Percentiles rank a stretch among this genome's conserved stretches.
Evolutionary conservation across 2,888 invertebrate genomes (phyloP).

Genomic region (Acrobasis consociella): DNA sequence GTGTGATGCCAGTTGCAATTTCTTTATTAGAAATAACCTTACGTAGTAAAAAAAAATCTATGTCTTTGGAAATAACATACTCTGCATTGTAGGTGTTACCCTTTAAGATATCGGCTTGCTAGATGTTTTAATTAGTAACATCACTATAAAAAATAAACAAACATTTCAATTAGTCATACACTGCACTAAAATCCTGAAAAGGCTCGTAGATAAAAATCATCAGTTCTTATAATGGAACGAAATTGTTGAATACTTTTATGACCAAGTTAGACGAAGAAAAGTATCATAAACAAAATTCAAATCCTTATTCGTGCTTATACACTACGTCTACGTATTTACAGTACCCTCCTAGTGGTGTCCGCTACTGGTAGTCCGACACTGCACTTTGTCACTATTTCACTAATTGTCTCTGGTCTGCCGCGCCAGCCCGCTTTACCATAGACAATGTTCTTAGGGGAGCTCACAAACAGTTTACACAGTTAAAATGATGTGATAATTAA

Average conservation of each 20-base stretch:
- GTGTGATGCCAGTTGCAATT: too few species aligned
- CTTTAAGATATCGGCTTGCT: too few species aligned
- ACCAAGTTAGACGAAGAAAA: slow-evolving; percentile 40
- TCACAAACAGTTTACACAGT: slow-evolving; percentile 20
- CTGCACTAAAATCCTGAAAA: too few species aligned
- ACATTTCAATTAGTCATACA: too few species aligned
- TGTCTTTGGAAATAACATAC: too few species aligned
- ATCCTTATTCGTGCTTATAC: slow-evolving; percentile 72
- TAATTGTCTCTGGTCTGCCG: slow-evolving; percentile 50
- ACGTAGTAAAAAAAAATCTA: too few species aligned
- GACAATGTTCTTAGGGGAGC: slow-evolving; percentile 73
- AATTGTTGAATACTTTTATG: slow-evolving; percentile 22
- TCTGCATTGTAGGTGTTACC: too few species aligned
- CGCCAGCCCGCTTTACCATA: slow-evolving; percentile 71
- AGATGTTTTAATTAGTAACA: too few species aligned
- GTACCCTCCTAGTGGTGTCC: slow-evolving; percentile 51
- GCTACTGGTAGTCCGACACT: slow-evolving; percentile 47
- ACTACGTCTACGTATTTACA: slow-evolving; percentile 63
- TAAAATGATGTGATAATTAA: too few species aligned
- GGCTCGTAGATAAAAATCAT: neutral
- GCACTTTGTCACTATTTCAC: slow-evolving; percentile 56
- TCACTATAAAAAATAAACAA: too few species aligned
- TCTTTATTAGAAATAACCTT: too few species aligned
- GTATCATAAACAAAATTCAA: slow-evolving; percentile 66
- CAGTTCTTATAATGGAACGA: neutral